Conservation (phyloP, 2,888 invertebrate genomes). For the Agrilus mali region DNA sequence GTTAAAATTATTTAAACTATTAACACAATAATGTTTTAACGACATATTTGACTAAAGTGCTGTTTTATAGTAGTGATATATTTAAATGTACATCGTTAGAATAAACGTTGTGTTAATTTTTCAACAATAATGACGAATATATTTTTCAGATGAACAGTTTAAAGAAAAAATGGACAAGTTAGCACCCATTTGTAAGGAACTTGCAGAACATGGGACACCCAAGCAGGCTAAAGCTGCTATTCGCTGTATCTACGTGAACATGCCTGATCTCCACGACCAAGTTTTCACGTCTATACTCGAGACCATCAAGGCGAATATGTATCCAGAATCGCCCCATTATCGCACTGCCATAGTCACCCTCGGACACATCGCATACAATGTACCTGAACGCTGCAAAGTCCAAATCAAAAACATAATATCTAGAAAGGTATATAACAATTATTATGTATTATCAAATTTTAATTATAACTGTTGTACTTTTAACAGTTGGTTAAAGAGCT, state of each 20-base stretch:
- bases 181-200: conserved; percentile 75
- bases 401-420: conserved; percentile 92
- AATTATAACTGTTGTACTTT: conserved; percentile 9
- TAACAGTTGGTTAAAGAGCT: conserved; percentile 83
- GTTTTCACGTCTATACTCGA: conserved; percentile 78
- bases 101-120: too few relatives aligned
- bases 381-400: conserved; percentile 79
- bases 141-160: conserved; percentile 52
- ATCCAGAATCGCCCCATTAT: conserved; percentile 66
- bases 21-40: too few relatives aligned
- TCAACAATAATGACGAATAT: neutral
- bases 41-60: too few relatives aligned
- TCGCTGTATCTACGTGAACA: conserved; percentile 79
- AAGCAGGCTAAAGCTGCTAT: conserved; percentile 97
- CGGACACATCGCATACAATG: conserved; percentile 87
- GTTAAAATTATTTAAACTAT: too few relatives aligned
- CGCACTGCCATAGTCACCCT: conserved; percentile 88
- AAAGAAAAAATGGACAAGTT: conserved; percentile 64
- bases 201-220: conserved; percentile 79
- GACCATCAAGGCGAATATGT: conserved; percentile 60
- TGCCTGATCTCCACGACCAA: conserved; percentile 54
- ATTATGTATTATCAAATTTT: neutral
- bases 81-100: too few relatives aligned
- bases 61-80: too few relatives aligned
- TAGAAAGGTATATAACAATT: conserved; percentile 49